Evolutionary conservation across 2,797 vertebrate genomes (phyloP), one percentile per base, ranked within the genome.

Genomic region (Garrulus glandarius): DNA sequence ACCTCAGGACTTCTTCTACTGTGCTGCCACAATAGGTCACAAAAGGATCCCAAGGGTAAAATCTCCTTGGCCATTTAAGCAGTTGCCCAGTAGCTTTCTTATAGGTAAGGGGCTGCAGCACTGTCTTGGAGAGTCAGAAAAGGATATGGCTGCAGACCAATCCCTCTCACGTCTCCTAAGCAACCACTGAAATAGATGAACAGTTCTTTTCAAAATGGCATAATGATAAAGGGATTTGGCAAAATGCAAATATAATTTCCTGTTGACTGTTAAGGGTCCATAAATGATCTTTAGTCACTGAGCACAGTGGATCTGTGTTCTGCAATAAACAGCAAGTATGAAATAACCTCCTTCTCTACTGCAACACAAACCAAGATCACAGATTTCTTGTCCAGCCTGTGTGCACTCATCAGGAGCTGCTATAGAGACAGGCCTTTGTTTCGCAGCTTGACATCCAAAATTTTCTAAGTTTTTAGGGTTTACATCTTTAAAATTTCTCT

Each of bases 261-360:
- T 95, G 87, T 96, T 96, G 94, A 96, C 87, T 92, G 5, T 76
- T 79, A 65, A 86, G 70, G 47, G 82, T 92, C 67, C 68, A 90
- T 80, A 92, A 94, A 90, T 90, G 95, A 68, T 94, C 94, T 90
- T 93, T 70, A 91, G 95, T 93, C 74, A 88, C 55, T 60, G 67
- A 92, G 63, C 89, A 97, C 87, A 96, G 89, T 67, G 67, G 93
- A 87, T 92, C 93, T 95, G 87, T 96, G 93, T 96, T 93, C 94
- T 90, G 74, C 60, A 94, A 76, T 87, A 84, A 95, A 93, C 49
- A 94, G 69, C 69, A 82, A 93, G 83, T 53, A 92, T 52, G 74
- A 95, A 96, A 96, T 86, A 95, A 56, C 36, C 44, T 60, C 56
- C 46, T 93, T 86, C 88, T 88, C 84, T 81, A 68, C 41, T 60